Evolutionary conservation across 2,888 invertebrate genomes (phyloP).

Genomic region (Hymenopus coronatus): DNA sequence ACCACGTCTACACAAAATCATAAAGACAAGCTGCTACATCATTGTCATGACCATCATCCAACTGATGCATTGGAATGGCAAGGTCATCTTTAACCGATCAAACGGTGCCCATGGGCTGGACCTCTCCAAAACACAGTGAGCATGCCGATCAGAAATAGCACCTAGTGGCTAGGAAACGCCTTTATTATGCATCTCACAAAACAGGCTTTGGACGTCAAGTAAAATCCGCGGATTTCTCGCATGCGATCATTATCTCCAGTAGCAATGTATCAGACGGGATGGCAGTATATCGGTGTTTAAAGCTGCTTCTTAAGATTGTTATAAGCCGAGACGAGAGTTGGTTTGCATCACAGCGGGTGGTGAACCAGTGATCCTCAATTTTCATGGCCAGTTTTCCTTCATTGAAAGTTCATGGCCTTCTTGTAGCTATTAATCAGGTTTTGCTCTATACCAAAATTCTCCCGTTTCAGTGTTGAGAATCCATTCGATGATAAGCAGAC

Average conservation of each 20-base stretch:
- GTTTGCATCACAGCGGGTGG: neutral
- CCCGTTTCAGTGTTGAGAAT: too few species aligned
- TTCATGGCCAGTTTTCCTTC: neutral
- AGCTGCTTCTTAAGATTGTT: neutral
- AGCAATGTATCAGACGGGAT: too few species aligned
- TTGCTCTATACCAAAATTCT: neutral
- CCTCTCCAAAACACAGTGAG: neutral
- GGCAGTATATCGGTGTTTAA: neutral
- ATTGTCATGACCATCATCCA: neutral
- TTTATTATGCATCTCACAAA: neutral
- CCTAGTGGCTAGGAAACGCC: neutral
- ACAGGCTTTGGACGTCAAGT: neutral
- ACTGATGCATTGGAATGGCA: neutral
- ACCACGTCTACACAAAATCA: neutral
- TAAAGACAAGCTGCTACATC: neutral
- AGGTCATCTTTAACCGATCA: neutral
- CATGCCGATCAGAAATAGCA: neutral
- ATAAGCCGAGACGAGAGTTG: neutral
- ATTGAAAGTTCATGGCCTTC: neutral
- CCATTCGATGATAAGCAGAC: too few species aligned
- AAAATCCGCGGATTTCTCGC: too few species aligned
- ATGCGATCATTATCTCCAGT: too few species aligned
- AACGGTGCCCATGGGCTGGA: neutral
- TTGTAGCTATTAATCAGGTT: neutral
- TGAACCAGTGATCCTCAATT: neutral